Conservation (phyloP, 2,797 vertebrate species). For the Myotis myotis region DNA sequence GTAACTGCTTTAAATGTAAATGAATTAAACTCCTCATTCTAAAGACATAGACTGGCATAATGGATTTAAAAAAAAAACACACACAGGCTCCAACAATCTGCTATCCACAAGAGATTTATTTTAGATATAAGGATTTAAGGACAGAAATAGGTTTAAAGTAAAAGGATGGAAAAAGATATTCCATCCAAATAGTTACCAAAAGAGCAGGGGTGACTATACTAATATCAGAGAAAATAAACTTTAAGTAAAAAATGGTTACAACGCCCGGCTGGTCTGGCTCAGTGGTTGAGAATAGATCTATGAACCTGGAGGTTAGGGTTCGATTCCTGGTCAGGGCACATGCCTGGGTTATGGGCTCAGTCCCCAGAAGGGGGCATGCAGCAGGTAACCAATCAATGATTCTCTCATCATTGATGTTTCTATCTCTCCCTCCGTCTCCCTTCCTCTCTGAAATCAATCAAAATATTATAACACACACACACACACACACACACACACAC, state of each 20-base stretch:
- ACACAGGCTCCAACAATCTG: not conserved
- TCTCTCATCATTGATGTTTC: too few relatives aligned
- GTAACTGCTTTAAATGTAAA: conserved; percentile 6
- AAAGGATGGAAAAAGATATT: not conserved
- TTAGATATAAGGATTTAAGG: not conserved
- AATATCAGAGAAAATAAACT: not conserved
- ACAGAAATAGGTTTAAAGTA: not conserved
- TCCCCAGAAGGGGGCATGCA: too few relatives aligned
- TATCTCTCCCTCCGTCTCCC: too few relatives aligned
- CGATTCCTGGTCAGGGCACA: too few relatives aligned
- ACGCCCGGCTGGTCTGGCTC: too few relatives aligned
- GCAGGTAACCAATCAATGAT: too few relatives aligned
- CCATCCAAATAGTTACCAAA: not conserved
- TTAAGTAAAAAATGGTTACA: not conserved
- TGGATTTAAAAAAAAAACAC: not conserved
- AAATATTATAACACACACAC: too few relatives aligned
- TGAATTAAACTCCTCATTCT: not conserved
- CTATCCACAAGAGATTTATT: not conserved
- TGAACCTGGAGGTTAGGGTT: too few relatives aligned
- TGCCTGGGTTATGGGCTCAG: too few relatives aligned
- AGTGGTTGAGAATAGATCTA: too few relatives aligned
- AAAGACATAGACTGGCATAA: not conserved
- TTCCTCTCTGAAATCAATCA: too few relatives aligned
- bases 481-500: too few relatives aligned
- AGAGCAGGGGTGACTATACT: not conserved